phyloP scores from a whole-genome alignment of 2,888 invertebrate genomes.

The Coelinius sp. region DNA sequence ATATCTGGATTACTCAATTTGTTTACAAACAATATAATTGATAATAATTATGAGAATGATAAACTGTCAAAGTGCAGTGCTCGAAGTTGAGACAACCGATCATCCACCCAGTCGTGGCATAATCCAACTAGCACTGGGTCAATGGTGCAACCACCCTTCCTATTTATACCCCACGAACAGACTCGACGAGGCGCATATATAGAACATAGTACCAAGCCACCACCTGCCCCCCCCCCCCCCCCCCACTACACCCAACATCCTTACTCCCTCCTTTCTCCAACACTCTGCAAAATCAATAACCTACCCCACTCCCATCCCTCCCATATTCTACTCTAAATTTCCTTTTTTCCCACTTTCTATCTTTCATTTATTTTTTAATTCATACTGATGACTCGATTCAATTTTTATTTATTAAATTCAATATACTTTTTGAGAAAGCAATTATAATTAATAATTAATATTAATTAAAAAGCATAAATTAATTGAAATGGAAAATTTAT shows the following conservation, averaged over 20 bases:
- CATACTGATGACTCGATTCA: neutral
- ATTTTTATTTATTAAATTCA: neutral
- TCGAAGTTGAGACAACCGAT: slow-evolving; percentile 34
- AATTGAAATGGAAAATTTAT: no score
- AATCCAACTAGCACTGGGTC: slow-evolving; percentile 67
- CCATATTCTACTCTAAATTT: neutral
- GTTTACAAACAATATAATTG: slow-evolving; percentile 24
- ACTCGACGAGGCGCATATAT: slow-evolving; percentile 54
- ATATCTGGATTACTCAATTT: neutral
- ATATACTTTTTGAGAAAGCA: neutral
- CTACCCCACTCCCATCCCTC: slow-evolving; percentile 51
- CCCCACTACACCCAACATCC: slow-evolving; percentile 56
- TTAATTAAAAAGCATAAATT: no score
- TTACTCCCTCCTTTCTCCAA: slow-evolving; percentile 32
- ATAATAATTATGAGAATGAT: slow-evolving; percentile 6
- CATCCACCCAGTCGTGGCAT: slow-evolving; percentile 62
- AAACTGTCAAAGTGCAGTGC: slow-evolving; percentile 47
- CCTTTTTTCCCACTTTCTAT: neutral
- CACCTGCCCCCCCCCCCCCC: slow-evolving; percentile 59
- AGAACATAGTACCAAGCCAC: slow-evolving; percentile 59
- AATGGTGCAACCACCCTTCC: slow-evolving; percentile 69
- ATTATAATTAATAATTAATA: no score
- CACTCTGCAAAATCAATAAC: slow-evolving; percentile 66
- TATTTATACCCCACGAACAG: slow-evolving; percentile 64
- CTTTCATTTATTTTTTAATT: slow-evolving; percentile 7